Percentiles rank a stretch among this genome's conserved stretches.
phyloP scores from a whole-genome alignment of 1,140 invertebrate species.

The Cepaea nemoralis region DNA sequence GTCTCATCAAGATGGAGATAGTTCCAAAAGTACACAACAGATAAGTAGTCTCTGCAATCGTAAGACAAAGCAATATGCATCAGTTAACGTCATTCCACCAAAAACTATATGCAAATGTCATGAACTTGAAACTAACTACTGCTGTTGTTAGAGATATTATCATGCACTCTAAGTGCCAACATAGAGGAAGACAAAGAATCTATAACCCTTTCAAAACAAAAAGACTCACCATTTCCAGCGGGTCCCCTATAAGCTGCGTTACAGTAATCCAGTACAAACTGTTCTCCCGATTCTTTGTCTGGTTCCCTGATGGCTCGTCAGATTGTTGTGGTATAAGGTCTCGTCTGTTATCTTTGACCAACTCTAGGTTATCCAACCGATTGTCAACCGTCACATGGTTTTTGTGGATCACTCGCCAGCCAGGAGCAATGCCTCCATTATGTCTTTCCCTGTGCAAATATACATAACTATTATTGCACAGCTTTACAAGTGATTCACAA shows the following conservation, averaged over 20 bases:
- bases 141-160: no score
- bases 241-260: slow-evolving; percentile 73
- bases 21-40: no score
- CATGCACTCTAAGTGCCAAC: no score
- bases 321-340: slow-evolving; percentile 25
- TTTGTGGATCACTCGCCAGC: slow-evolving; percentile 73
- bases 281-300: slow-evolving; percentile 67
- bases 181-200: no score
- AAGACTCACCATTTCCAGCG: slow-evolving; percentile 66
- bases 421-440: slow-evolving; percentile 73
- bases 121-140: no score
- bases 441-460: slow-evolving; percentile 73
- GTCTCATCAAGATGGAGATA: no score
- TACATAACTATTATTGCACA: slow-evolving; percentile 18
- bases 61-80: no score
- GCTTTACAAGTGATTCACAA: not conserved
- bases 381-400: slow-evolving; percentile 75
- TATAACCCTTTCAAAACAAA: not conserved
- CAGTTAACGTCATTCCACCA: no score
- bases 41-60: no score
- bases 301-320: slow-evolving; percentile 33
- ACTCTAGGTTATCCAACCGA: slow-evolving; percentile 73
- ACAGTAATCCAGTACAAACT: slow-evolving; percentile 75
- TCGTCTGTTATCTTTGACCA: slow-evolving; percentile 62
- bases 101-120: no score